Conservation (phyloP, 2,888 invertebrate species). For the Amaurobius ferox region DNA sequence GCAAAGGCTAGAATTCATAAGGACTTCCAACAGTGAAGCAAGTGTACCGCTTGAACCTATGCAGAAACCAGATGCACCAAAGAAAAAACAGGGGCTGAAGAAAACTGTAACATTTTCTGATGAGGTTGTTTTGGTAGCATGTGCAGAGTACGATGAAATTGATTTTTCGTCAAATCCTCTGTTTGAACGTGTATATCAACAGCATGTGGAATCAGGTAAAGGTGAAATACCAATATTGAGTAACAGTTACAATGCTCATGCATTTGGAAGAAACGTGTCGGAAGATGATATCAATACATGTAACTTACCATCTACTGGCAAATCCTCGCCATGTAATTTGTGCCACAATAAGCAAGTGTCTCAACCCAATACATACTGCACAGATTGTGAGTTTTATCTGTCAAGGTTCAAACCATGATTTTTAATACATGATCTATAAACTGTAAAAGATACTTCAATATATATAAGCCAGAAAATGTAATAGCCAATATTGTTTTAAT, state of each 20-base stretch:
- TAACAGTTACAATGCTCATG: constrained; percentile 23
- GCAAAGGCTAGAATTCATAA: constrained; percentile 73
- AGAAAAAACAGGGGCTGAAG: constrained; percentile 80
- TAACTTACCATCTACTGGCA: not conserved
- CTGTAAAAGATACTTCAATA: too few relatives aligned
- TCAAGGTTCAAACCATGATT: constrained; percentile 75
- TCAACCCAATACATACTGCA: constrained; percentile 88
- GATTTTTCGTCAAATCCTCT: constrained; percentile 95
- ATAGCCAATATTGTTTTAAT: too few relatives aligned
- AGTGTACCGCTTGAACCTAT: not conserved
- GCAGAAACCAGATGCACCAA: constrained; percentile 64
- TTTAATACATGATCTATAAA: too few relatives aligned
- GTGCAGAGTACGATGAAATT: constrained; percentile 93
- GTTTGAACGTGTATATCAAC: constrained; percentile 84
- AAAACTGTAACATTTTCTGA: constrained; percentile 97
- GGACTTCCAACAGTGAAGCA: constrained; percentile 30
- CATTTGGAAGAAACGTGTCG: not conserved
- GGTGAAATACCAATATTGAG: constrained; percentile 62
- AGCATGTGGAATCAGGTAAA: constrained; percentile 80
- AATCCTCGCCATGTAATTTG: constrained; percentile 84
- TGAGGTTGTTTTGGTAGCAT: constrained; percentile 93
- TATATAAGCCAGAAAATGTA: too few relatives aligned
- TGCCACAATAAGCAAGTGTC: constrained; percentile 90
- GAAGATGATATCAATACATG: not conserved
- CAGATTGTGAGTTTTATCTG: constrained; percentile 95